phyloP scores from a whole-genome alignment of 35 echinoderm and acorn worm species.

The Amphiura filiformis region DNA sequence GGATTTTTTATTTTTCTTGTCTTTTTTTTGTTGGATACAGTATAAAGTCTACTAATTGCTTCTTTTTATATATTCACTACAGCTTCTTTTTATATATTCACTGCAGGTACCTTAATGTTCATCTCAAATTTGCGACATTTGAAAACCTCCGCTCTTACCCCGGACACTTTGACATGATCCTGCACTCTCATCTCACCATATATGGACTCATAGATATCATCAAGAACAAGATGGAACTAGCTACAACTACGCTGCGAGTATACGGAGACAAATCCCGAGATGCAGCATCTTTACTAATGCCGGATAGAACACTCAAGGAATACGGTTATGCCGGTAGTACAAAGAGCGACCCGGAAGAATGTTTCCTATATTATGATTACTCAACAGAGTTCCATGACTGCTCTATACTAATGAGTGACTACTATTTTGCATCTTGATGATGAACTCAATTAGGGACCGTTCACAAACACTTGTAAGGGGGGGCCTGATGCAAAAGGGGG shows the following conservation, averaged over 20 bases:
- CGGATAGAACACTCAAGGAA: slow-evolving; percentile 65
- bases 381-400: slow-evolving; percentile 91
- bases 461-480: too few relatives aligned
- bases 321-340: slow-evolving; percentile 71
- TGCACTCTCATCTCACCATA: slow-evolving; percentile 62
- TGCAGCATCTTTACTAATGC: slow-evolving; percentile 35
- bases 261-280: slow-evolving; percentile 73
- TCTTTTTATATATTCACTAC: too few relatives aligned
- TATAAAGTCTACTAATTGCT: too few relatives aligned
- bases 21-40: too few relatives aligned
- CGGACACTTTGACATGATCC: slow-evolving; percentile 62
- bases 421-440: slow-evolving; percentile 69
- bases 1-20: too few relatives aligned
- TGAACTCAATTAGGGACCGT: too few relatives aligned
- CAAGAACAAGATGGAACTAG: slow-evolving; percentile 56
- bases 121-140: slow-evolving; percentile 70
- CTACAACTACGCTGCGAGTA: slow-evolving; percentile 65
- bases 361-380: slow-evolving; percentile 83
- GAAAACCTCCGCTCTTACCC: slow-evolving; percentile 83
- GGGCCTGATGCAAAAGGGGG: too few relatives aligned
- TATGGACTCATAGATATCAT: slow-evolving; percentile 67
- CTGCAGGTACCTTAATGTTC: neutral
- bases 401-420: slow-evolving; percentile 72
- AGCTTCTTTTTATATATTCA: too few relatives aligned
- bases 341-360: slow-evolving; percentile 60